These are phyloP conservation scores for Amblyjoppa fuscipennis DNA, from an alignment of 2,888 invertebrate genomes.

Conservation along the genomic window DNA sequence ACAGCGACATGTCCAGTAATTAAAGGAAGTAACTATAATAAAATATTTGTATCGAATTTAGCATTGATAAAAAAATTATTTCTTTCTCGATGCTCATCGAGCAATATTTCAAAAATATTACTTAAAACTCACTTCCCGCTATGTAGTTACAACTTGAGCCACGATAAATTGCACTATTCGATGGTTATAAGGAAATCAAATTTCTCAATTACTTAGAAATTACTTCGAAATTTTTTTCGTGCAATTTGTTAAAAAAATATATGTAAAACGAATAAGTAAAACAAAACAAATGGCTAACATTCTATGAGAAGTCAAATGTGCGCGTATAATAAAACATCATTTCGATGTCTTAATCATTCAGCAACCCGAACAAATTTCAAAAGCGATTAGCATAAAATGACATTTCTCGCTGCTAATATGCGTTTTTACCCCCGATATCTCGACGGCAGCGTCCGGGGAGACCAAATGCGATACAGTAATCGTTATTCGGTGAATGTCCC, in stretches of 20 bases:
- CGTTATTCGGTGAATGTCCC: constrained; percentile 26
- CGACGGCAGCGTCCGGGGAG: no score
- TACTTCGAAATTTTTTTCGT: background rate
- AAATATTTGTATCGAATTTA: background rate
- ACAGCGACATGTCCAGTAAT: background rate
- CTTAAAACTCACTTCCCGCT: background rate
- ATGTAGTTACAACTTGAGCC: background rate
- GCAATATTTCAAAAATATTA: background rate
- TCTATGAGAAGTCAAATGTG: background rate
- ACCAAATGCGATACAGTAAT: constrained; percentile 6
- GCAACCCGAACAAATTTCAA: background rate
- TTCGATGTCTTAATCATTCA: background rate
- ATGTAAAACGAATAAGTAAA: no score
- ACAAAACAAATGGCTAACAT: background rate
- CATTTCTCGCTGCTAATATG: constrained; percentile 9
- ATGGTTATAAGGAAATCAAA: background rate
- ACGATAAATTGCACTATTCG: no score
- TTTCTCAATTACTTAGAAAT: background rate
- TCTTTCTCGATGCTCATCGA: background rate
- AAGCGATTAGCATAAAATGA: background rate
- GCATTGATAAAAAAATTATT: background rate
- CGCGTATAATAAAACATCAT: background rate
- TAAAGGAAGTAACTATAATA: background rate
- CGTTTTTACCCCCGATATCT: background rate
- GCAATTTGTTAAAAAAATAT: background rate